phyloP scores from a whole-genome alignment of 2,113 vertebrate species.

The Pseudois nayaur region DNA sequence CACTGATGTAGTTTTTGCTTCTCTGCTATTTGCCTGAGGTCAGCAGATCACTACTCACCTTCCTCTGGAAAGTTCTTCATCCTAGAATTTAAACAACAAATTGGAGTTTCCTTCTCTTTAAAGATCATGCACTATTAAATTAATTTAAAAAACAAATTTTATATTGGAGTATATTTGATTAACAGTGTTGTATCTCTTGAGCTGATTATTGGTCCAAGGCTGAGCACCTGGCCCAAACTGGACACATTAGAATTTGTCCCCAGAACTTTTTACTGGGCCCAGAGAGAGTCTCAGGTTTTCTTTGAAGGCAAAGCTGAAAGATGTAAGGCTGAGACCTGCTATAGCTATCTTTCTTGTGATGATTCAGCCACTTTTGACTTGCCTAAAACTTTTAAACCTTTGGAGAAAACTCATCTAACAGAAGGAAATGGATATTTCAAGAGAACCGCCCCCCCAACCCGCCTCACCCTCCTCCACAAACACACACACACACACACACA shows the following conservation, averaged over 20 bases:
- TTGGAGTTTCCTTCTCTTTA: neutral
- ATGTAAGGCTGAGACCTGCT: neutral
- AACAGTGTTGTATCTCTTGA: neutral
- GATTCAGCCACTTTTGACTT: neutral
- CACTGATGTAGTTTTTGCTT: neutral
- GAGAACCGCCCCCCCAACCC: fast-evolving
- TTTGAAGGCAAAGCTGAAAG: neutral
- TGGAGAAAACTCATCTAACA: neutral
- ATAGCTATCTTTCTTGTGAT: neutral
- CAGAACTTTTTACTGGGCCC: neutral
- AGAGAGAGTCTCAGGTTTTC: neutral
- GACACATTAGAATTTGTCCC: neutral
- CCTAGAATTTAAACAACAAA: neutral
- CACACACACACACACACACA: neutral
- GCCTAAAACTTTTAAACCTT: neutral
- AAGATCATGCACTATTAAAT: neutral
- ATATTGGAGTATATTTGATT: neutral
- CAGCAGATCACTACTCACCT: neutral
- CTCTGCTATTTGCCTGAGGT: neutral
- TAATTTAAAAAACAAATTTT: neutral
- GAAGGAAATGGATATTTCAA: neutral
- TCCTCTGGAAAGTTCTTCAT: neutral
- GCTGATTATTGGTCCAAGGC: neutral
- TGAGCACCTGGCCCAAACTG: neutral
- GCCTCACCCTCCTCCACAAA: fast-evolving